phyloP scores from a whole-genome alignment of 2,888 invertebrate species.

The Tribolium freemani region DNA sequence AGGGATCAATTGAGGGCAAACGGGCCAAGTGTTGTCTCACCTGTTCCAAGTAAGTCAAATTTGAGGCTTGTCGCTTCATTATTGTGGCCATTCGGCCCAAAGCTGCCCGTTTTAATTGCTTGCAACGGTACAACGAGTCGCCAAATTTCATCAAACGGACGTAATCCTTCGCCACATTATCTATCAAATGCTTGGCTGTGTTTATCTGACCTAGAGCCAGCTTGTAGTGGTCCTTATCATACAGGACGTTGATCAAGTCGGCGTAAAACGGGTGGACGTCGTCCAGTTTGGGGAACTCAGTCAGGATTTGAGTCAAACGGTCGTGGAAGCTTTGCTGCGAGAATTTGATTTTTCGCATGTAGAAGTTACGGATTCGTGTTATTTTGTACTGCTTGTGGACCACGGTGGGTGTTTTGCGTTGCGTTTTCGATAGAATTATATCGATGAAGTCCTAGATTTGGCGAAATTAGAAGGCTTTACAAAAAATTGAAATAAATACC shows the following conservation, averaged over 20 bases:
- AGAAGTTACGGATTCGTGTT: conserved; percentile 95
- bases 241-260: conserved; percentile 98
- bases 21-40: conserved; percentile 98
- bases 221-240: conserved; percentile 99
- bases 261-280: conserved; percentile 99
- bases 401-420: conserved; percentile 98
- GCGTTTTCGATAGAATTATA: conserved; percentile 98
- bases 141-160: conserved; percentile 95
- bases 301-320: conserved; percentile 92
- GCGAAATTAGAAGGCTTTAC: conserved; percentile 34
- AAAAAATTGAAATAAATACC: conserved; percentile 71
- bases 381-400: conserved; percentile 98
- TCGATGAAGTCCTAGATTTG: conserved; percentile 92
- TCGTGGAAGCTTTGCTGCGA: conserved; percentile 98
- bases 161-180: conserved; percentile 98
- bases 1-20: conserved; percentile 98
- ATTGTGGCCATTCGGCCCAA: conserved; percentile 99
- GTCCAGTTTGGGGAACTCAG: conserved; percentile 98
- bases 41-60: conserved; percentile 96
- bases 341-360: conserved; percentile 97
- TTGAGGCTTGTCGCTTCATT: conserved; percentile 95
- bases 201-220: conserved; percentile 97
- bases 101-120: conserved; percentile 96
- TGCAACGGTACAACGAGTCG: conserved; percentile 98
- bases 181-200: conserved; percentile 96